Evolutionary conservation across 2,113 vertebrate genomes (phyloP).

Genomic region (Perccottus glenii): DNA sequence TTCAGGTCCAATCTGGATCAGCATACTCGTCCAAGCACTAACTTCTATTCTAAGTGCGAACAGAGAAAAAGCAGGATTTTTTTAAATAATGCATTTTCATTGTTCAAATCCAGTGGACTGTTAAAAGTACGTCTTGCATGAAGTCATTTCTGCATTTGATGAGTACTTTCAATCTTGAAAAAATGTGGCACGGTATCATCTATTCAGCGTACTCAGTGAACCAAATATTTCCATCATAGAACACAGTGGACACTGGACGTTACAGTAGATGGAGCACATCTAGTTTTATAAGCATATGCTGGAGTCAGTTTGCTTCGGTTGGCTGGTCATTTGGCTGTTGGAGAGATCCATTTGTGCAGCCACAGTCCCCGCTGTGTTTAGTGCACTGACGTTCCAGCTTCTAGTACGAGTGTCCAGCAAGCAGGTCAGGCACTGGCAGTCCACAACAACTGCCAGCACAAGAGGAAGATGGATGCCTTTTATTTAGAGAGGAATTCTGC

Average conservation of each 20-base stretch:
- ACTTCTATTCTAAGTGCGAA: not conserved
- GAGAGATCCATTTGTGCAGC: not conserved
- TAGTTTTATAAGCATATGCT: not conserved
- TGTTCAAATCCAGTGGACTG: not conserved
- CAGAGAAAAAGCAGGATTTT: not conserved
- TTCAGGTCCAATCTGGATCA: conserved; percentile 12
- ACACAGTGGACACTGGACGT: too few relatives aligned
- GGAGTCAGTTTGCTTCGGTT: not conserved
- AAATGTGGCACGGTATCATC: not conserved
- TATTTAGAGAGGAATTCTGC: not conserved
- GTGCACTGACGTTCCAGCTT: not conserved
- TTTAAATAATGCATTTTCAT: not conserved
- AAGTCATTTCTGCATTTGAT: not conserved
- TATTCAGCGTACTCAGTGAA: not conserved
- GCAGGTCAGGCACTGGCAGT: not conserved
- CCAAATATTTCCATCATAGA: not conserved
- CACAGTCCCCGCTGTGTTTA: not conserved
- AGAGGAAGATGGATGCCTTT: not conserved
- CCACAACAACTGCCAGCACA: not conserved
- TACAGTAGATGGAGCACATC: not conserved
- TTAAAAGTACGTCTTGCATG: too few relatives aligned
- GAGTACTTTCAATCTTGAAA: not conserved
- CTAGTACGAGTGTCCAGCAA: not conserved
- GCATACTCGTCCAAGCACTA: not conserved
- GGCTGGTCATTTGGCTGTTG: conserved; percentile 7